These are phyloP conservation scores for Chaetops frenatus DNA, from an alignment of 2,113 vertebrate species.

Conservation along the genomic window DNA sequence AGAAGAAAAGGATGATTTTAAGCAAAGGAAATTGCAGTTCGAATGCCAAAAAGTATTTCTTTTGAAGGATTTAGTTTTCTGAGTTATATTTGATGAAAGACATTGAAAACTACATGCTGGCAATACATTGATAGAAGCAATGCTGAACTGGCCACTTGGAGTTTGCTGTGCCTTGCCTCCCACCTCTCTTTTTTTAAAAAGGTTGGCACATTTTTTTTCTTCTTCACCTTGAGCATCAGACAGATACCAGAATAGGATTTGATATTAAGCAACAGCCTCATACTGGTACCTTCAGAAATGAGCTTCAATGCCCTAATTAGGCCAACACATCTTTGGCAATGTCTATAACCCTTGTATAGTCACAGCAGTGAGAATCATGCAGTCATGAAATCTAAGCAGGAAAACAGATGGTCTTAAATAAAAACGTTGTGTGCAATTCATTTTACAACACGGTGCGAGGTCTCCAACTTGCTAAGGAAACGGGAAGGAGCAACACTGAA, in stretches of 20 bases:
- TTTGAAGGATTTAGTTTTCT: not conserved
- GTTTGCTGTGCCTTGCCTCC: not conserved
- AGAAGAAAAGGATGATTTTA: not conserved
- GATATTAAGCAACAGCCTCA: not conserved
- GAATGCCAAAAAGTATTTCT: not conserved
- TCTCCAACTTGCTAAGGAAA: not conserved
- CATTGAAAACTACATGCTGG: not conserved
- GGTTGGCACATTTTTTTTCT: not conserved
- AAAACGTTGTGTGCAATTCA: not conserved
- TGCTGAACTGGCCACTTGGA: not conserved
- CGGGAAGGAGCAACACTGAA: not conserved
- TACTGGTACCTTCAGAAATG: not conserved
- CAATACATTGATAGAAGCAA: not conserved
- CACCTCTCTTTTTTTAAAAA: not conserved
- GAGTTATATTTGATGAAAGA: not conserved
- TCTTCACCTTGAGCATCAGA: not conserved
- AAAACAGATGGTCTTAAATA: slow-evolving; percentile 45
- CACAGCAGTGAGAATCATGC: not conserved
- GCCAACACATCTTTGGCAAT: not conserved
- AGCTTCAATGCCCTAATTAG: slow-evolving; percentile 23
- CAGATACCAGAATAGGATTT: not conserved
- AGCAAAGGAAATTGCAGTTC: not conserved
- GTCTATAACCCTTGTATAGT: not conserved
- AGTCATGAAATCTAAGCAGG: not conserved
- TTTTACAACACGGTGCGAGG: not conserved